Percentiles rank a stretch among this genome's conserved stretches.
phyloP scores from a whole-genome alignment of 2,113 vertebrate species.

The Erpornis zantholeuca region DNA sequence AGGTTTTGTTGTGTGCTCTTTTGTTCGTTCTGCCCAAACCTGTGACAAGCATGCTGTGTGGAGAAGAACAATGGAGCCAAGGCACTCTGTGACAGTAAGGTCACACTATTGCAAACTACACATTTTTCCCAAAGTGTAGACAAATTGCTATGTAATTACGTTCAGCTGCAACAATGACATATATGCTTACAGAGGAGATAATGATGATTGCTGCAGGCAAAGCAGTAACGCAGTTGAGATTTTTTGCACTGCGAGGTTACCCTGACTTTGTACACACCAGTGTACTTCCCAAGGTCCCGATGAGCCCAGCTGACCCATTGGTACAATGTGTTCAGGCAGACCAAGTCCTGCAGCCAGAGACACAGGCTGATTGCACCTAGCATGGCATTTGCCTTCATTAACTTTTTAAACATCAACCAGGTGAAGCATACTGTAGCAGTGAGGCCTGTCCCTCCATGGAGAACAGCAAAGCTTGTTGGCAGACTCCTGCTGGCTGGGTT shows the following conservation, averaged over 20 bases:
- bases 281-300: neutral
- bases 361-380: neutral
- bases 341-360: neutral
- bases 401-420: neutral
- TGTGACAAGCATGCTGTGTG: neutral
- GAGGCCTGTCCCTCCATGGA: neutral
- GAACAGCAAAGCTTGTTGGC: neutral
- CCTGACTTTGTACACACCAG: neutral
- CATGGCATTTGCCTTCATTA: neutral
- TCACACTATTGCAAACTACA: neutral
- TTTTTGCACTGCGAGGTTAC: neutral
- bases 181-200: neutral
- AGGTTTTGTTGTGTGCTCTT: neutral
- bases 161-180: neutral
- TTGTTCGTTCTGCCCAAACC: neutral
- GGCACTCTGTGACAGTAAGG: accelerated
- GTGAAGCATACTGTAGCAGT: neutral
- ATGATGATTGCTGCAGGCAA: neutral
- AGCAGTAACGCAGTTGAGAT: neutral
- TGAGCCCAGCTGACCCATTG: neutral
- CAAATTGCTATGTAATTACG: neutral
- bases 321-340: neutral
- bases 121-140: neutral
- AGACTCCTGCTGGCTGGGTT: neutral
- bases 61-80: neutral